phyloP scores from a whole-genome alignment of 2,888 invertebrate species.

The Lochmaea capreae region DNA sequence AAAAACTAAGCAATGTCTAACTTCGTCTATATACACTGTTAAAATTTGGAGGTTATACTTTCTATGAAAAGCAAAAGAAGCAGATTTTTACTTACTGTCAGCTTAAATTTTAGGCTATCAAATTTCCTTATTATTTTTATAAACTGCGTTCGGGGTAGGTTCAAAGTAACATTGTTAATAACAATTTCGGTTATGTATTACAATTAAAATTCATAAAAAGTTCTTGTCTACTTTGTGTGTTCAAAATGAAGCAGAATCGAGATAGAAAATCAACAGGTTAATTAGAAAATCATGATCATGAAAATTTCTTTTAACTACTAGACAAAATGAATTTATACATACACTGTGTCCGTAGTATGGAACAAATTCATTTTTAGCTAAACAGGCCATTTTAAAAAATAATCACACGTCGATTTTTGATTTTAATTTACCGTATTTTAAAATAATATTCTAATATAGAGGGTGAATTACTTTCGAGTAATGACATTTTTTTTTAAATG shows the following conservation, averaged over 20 bases:
- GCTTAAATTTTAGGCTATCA: not conserved
- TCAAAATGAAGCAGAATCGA: conserved; percentile 4
- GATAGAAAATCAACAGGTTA: conserved; percentile 5
- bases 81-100: not conserved
- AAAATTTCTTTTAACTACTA: conserved; percentile 13
- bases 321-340: conserved; percentile 8
- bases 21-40: conserved; percentile 5
- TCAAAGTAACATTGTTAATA: too few species aligned
- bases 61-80: not conserved
- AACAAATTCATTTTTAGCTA: too few species aligned
- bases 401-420: too few species aligned
- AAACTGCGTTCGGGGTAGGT: too few species aligned
- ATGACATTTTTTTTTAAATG: too few species aligned
- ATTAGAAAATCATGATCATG: conserved; percentile 5
- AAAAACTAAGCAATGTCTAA: conserved; percentile 14
- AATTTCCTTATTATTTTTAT: too few species aligned
- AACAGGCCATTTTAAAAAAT: too few species aligned
- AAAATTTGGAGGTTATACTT: not conserved
- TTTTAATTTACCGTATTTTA: too few species aligned
- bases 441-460: too few species aligned
- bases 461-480: too few species aligned
- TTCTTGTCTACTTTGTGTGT: not conserved
- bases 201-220: not conserved
- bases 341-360: too few species aligned
- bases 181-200: not conserved